Conservation (phyloP, 1,140 invertebrate genomes). For the Eurytemora carolleeae region DNA sequence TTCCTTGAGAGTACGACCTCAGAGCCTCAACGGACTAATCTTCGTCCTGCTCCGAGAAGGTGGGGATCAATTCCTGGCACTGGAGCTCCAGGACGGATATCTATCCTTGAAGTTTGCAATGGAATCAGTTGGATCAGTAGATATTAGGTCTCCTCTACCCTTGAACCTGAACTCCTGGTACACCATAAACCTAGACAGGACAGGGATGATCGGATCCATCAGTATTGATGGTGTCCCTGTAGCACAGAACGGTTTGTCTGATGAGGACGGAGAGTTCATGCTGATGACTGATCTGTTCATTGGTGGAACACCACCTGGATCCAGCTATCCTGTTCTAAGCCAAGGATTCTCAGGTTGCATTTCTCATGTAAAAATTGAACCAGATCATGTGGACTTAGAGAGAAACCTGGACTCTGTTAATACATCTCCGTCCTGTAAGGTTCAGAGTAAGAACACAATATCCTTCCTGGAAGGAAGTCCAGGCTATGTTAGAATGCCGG, state of each 20-base stretch:
- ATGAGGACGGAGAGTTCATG: neutral
- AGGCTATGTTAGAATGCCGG: neutral
- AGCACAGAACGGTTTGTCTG: neutral
- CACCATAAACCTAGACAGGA: neutral
- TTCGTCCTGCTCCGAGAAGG: conserved; percentile 48
- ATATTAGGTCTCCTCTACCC: too few species aligned
- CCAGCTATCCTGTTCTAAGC: too few species aligned
- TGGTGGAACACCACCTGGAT: neutral
- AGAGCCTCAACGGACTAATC: conserved; percentile 53
- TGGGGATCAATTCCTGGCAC: conserved; percentile 49
- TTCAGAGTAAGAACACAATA: neutral
- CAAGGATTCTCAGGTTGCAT: neutral
- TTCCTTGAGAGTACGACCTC: neutral
- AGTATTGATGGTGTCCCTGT: neutral
- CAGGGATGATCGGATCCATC: neutral
- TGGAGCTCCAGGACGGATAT: conserved; percentile 57
- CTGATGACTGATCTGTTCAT: neutral
- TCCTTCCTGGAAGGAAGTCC: neutral
- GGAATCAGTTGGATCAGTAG: too few species aligned
- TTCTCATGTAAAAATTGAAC: neutral
- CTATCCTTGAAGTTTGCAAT: conserved; percentile 36
- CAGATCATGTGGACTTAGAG: neutral
- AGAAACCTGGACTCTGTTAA: neutral
- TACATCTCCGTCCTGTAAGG: neutral
- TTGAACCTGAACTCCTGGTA: neutral